Percentiles rank a stretch among this genome's conserved stretches.
Evolutionary conservation across 2,888 invertebrate genomes (phyloP).

Genomic region (Glyphotaelius pellucidus): DNA sequence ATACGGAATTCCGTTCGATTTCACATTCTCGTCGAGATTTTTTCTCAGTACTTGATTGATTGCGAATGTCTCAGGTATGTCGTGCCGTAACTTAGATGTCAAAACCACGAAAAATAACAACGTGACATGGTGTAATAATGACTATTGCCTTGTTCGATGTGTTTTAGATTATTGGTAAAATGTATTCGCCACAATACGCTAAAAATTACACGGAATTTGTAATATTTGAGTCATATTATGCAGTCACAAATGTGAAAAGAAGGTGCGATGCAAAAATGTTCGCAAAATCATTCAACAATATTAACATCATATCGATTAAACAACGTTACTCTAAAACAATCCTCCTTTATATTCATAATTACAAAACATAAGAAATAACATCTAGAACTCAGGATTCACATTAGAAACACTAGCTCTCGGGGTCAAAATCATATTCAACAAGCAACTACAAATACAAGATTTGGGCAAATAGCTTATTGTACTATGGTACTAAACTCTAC

Average conservation of each 20-base stretch:
- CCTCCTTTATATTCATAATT: no score
- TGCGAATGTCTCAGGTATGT: background rate
- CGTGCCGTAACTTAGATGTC: background rate
- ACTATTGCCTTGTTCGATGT: background rate
- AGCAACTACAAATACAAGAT: no score
- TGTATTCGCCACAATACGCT: background rate
- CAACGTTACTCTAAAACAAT: no score
- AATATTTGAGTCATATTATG: background rate
- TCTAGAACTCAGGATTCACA: no score
- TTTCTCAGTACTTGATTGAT: slow-evolving; percentile 2
- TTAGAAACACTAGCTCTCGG: no score
- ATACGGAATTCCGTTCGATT: slow-evolving; percentile 39
- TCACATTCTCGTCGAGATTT: slow-evolving; percentile 29
- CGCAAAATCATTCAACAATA: background rate
- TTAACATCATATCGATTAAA: no score
- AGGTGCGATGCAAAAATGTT: no score
- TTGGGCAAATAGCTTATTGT: no score
- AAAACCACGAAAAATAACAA: slow-evolving; percentile 1
- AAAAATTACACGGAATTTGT: background rate
- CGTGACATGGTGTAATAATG: background rate
- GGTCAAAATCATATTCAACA: no score
- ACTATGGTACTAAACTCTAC: no score
- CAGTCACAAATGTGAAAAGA: no score
- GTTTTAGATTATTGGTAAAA: background rate
- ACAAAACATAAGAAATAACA: no score